These are phyloP conservation scores for Drosophila antonietae DNA, from an alignment of 2,888 invertebrate genomes.

Conservation along the genomic window DNA sequence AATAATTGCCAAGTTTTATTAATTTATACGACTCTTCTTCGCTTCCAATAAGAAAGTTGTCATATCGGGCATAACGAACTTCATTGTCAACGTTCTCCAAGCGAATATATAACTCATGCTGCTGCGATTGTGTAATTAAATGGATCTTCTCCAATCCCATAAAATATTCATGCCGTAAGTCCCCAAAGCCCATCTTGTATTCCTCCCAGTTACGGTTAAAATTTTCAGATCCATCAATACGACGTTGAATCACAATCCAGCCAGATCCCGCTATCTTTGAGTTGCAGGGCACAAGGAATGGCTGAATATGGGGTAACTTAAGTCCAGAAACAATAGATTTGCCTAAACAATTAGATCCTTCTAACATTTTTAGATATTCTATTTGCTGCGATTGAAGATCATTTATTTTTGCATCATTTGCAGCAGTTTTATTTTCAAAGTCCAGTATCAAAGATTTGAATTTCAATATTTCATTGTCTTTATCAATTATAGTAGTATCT, in stretches of 20 bases:
- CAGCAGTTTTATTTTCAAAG: background rate
- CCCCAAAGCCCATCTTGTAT: conserved; percentile 85
- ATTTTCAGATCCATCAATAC: conserved; percentile 86
- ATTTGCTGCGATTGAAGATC: background rate
- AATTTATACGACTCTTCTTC: conserved; percentile 88
- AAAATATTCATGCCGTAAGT: conserved; percentile 86
- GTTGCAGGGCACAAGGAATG: conserved; percentile 86
- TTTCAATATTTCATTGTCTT: background rate
- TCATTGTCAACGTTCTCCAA: conserved; percentile 87
- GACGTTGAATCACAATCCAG: conserved; percentile 26
- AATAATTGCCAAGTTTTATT: conserved; percentile 87
- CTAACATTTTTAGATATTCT: background rate
- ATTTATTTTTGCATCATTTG: background rate
- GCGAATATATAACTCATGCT: conserved; percentile 87
- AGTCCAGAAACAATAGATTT: background rate
- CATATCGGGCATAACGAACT: conserved; percentile 86
- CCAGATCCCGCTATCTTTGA: conserved; percentile 86
- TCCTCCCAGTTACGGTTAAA: conserved; percentile 88
- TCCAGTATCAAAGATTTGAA: background rate
- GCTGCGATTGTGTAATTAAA: conserved; percentile 78
- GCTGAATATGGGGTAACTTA: conserved; percentile 37
- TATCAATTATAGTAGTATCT: background rate
- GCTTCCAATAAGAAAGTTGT: conserved; percentile 88
- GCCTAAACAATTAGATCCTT: background rate
- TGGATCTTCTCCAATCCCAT: conserved; percentile 88